A percentile compares a stretch with the other conserved stretches of the same genome.
Conservation (phyloP, 2,113 vertebrate species). For the Nymphicus hollandicus region DNA sequence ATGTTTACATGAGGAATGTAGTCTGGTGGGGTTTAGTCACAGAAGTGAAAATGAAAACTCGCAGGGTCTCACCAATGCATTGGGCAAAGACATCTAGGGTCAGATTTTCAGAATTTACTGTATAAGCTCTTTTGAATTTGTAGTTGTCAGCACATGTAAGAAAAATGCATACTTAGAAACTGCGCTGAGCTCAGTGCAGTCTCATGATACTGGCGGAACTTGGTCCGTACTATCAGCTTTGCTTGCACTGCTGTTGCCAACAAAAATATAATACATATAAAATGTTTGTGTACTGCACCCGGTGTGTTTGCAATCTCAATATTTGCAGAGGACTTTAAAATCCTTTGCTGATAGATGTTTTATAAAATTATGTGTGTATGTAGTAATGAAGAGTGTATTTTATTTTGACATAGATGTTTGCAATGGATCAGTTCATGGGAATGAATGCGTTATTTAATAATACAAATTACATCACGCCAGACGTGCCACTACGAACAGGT, state of each 20-base stretch:
- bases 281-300: background rate
- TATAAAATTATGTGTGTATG: background rate
- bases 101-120: background rate
- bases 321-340: background rate
- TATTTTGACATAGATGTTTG: constrained; percentile 71
- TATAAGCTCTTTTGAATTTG: background rate
- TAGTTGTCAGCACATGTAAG: background rate
- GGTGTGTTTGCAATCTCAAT: background rate
- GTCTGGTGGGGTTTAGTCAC: background rate
- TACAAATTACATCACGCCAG: constrained; percentile 69
- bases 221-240: background rate
- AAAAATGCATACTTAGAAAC: background rate
- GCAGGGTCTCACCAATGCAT: background rate
- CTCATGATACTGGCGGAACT: background rate
- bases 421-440: constrained; percentile 66
- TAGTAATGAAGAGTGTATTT: background rate
- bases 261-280: background rate
- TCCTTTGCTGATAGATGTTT: background rate
- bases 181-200: background rate
- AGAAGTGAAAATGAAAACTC: background rate
- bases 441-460: constrained; percentile 71
- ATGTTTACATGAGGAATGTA: background rate
- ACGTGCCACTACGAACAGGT: constrained; percentile 73
- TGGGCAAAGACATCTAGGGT: background rate
- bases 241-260: background rate